phyloP scores from a whole-genome alignment of 2,113 vertebrate genomes.

The Pomatostomus ruficeps region DNA sequence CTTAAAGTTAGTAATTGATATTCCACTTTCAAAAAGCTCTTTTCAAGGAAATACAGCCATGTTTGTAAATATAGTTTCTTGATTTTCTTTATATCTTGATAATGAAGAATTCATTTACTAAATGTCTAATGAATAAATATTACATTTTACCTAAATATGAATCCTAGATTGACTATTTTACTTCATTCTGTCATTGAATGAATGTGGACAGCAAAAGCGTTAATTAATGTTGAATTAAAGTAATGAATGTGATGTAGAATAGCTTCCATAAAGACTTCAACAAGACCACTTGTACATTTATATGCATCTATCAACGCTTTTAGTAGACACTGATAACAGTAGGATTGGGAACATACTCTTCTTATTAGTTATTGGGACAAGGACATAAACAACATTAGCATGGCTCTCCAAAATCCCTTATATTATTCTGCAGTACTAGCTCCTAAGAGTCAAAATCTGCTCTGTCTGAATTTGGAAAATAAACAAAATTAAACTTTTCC shows the following conservation, averaged over 20 bases:
- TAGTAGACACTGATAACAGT: not conserved
- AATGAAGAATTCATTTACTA: conserved; percentile 18
- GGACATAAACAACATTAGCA: not conserved
- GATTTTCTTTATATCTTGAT: not conserved
- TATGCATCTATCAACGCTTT: not conserved
- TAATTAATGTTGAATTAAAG: conserved; percentile 35
- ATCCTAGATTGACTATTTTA: not conserved
- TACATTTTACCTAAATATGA: not conserved
- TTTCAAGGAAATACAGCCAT: not conserved
- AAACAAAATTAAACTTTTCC: not conserved
- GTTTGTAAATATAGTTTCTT: not conserved
- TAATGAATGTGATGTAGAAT: not conserved
- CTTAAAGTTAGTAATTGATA: not conserved
- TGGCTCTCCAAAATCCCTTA: not conserved
- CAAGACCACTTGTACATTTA: not conserved
- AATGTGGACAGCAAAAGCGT: not conserved
- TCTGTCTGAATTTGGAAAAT: not conserved
- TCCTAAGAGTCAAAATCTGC: not conserved
- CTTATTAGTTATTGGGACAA: not conserved
- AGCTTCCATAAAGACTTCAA: conserved; percentile 7
- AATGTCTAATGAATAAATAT: conserved; percentile 13
- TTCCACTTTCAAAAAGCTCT: not conserved
- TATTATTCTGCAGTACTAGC: not conserved
- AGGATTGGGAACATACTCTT: not conserved
- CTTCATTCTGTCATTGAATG: conserved; percentile 5